Evolutionary conservation across 2,113 vertebrate genomes (phyloP), one percentile per base, ranked within the genome.

Genomic region (Tonatia bakeri): DNA sequence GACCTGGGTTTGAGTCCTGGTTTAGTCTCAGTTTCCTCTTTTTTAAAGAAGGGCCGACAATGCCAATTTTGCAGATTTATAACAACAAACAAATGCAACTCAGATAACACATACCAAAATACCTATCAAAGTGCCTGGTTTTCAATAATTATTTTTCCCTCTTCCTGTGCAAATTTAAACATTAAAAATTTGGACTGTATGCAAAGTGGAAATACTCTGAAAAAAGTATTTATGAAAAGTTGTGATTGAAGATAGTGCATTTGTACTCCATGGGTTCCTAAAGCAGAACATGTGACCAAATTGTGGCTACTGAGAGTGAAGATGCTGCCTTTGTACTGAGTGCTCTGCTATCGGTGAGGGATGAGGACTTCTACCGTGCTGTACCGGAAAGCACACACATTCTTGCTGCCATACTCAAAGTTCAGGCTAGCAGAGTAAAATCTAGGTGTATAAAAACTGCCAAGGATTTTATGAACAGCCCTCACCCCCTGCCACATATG

Each of bases 101-200:
- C 65, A 77, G 40, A 47, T 19, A 54, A 86, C 31, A 26, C 28
- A 70, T 54, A 81, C 43, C 45, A 80, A 92, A 84, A 76, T 76
- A 88, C 1, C 47, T 69, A 80, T 54, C 22, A 3, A 43, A 79
- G 40, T 72, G 59, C 38, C 20, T 88, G 26, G 28, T 33, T 92
- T 67, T 76, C 73, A 84, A 65, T 73, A 45, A 79, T 50, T 40
- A 79, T 22, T 86, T 77, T 86, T 86, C 75, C 8, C 56, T 89
- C 94, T 54, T 67, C 12, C 17, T 90, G 92, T 79, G 36, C 24
- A 94, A 70, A 73, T 47, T n/a, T 84, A 89, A 85, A 79, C 3
- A 40, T 40, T 84, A 83, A 86, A 92, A 86, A 52, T 36, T 54
- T 75, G 54, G 43, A 31, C 17, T 83, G 33, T 54, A 50, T 9